Conservation (phyloP, 2,797 vertebrate genomes). For the Benthosema pterotum region DNA sequence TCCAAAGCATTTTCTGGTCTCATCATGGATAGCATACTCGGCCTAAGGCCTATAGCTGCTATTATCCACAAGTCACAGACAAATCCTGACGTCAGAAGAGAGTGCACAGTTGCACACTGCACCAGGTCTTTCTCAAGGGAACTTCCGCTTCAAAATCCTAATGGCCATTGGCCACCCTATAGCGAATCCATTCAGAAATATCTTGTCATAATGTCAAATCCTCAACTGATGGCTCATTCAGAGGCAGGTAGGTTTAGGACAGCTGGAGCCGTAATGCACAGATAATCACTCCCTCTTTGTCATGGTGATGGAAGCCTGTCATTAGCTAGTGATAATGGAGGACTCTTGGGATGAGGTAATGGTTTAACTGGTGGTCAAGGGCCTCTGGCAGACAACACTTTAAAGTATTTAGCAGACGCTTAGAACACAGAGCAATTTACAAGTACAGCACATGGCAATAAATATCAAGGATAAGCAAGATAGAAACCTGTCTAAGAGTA, state of each 20-base stretch:
- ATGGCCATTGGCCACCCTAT: neutral
- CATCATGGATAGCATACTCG: too few relatives aligned
- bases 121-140: neutral
- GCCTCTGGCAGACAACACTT: too few relatives aligned
- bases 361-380: neutral
- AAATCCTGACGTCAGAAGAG: neutral
- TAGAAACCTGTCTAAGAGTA: too few relatives aligned
- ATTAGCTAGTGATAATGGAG: constrained; percentile 35
- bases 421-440: too few relatives aligned
- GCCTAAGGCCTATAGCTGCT: neutral
- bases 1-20: neutral
- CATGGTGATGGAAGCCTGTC: neutral
- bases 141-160: constrained; percentile 1
- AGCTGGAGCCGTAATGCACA: constrained; percentile 36
- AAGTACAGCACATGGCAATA: too few relatives aligned
- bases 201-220: constrained; percentile 42
- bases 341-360: constrained; percentile 3
- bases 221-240: constrained; percentile 32
- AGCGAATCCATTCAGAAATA: neutral
- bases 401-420: too few relatives aligned
- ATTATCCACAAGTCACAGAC: neutral
- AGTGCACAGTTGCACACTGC: neutral
- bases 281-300: constrained; percentile 27
- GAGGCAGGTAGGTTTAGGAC: constrained; percentile 12
- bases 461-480: too few relatives aligned